Evolutionary conservation across 2,888 invertebrate species (phyloP).

Genomic region (Cryptus viduatorius): DNA sequence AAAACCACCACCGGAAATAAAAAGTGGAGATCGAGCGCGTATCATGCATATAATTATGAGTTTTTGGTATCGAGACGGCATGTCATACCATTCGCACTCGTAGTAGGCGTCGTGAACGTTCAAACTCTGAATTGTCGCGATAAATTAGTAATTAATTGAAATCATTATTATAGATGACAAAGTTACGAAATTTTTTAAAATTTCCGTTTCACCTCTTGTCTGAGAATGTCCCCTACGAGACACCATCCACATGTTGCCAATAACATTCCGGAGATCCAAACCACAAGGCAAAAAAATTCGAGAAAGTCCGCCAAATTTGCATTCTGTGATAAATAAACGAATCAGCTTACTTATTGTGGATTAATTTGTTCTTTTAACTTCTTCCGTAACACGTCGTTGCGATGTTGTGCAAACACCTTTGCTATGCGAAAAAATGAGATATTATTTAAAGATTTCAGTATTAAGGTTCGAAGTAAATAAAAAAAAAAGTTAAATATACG

Average conservation of each 20-base stretch:
- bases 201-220: neutral
- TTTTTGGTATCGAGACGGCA: neutral
- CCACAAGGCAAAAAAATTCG: neutral
- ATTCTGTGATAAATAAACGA: neutral
- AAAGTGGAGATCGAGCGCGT: neutral
- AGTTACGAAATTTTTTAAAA: no score
- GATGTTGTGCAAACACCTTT: no score
- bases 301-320: neutral
- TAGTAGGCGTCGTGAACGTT: neutral
- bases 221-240: neutral
- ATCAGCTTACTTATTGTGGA: neutral
- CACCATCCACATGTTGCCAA: neutral
- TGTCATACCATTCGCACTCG: slow-evolving; percentile 1
- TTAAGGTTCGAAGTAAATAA: no score
- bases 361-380: no score
- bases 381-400: no score
- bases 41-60: neutral
- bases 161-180: no score
- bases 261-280: neutral
- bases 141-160: no score
- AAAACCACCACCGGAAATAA: neutral
- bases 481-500: no score
- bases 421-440: no score
- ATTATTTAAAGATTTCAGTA: no score
- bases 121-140: neutral